Evolutionary conservation across 2,888 invertebrate species (phyloP).

Genomic region (Euphydryas editha): DNA sequence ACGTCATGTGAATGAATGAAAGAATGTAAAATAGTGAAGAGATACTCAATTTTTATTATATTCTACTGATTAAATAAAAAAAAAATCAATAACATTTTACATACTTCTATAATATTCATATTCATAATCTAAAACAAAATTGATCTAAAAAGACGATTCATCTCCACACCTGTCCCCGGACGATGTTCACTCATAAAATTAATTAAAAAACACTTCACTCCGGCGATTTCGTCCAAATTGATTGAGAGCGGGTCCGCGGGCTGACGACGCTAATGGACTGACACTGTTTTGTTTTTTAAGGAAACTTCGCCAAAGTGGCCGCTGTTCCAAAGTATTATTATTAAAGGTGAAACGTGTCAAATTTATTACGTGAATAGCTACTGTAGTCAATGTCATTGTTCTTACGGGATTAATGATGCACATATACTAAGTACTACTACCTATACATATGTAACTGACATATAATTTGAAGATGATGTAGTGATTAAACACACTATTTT

Average conservation of each 20-base stretch:
- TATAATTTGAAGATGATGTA: too few species aligned
- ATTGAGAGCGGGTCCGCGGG: conserved; percentile 69
- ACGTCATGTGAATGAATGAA: too few species aligned
- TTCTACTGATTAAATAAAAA: too few species aligned
- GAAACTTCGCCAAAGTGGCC: conserved; percentile 38
- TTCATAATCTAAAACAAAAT: conserved; percentile 7
- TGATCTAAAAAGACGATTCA: not conserved
- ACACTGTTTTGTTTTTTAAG: conserved; percentile 53
- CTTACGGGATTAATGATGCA: too few species aligned
- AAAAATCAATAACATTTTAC: too few species aligned
- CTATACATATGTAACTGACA: too few species aligned
- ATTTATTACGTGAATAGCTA: not conserved
- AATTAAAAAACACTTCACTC: conserved; percentile 83
- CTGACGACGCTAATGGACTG: conserved; percentile 77
- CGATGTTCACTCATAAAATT: conserved; percentile 80
- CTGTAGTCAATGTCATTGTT: too few species aligned
- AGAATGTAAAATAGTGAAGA: too few species aligned
- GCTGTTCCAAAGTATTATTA: conserved; percentile 13
- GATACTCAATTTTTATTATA: too few species aligned
- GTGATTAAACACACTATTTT: too few species aligned
- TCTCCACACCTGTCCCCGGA: conserved; percentile 52
- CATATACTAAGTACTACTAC: too few species aligned
- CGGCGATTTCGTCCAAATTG: conserved; percentile 79
- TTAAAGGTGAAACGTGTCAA: conserved; percentile 4
- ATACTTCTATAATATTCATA: too few species aligned